phyloP scores from a whole-genome alignment of 2,797 vertebrate genomes.

The Leptodactylus fallax region DNA sequence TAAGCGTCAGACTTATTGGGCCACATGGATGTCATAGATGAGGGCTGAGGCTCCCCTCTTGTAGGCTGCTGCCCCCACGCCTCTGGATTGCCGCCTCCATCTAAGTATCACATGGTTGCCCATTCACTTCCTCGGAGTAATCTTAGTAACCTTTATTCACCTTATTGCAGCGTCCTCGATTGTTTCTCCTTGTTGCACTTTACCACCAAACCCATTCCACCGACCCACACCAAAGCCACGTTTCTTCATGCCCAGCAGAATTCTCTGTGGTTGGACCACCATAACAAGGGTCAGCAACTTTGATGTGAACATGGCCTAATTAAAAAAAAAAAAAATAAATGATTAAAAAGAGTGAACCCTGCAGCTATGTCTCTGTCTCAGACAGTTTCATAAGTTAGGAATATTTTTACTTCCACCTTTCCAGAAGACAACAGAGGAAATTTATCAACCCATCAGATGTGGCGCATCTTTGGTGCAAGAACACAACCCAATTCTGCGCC shows the following conservation, averaged over 20 bases:
- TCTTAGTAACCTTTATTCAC: constrained; percentile 71
- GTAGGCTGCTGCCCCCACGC: not conserved
- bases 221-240: constrained; percentile 89
- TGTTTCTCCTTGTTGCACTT: constrained; percentile 87
- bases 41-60: too few relatives aligned
- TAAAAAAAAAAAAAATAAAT: not conserved
- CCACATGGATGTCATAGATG: too few relatives aligned
- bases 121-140: not conserved
- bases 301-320: constrained; percentile 75
- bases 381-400: too few relatives aligned
- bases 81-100: not conserved
- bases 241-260: constrained; percentile 96
- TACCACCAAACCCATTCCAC: constrained; percentile 97
- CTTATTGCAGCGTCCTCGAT: constrained; percentile 89
- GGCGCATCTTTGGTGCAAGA: too few relatives aligned
- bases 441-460: too few relatives aligned
- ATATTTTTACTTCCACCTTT: too few relatives aligned
- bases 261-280: constrained; percentile 83
- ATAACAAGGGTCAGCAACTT: constrained; percentile 89
- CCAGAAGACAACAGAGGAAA: too few relatives aligned
- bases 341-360: too few relatives aligned
- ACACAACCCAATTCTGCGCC: too few relatives aligned
- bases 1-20: too few relatives aligned
- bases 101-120: not conserved
- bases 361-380: too few relatives aligned